These are phyloP conservation scores for Dendrophyllia cribrosa DNA, from an alignment of 64 coral and sea anemone genomes.

Conservation along the genomic window DNA sequence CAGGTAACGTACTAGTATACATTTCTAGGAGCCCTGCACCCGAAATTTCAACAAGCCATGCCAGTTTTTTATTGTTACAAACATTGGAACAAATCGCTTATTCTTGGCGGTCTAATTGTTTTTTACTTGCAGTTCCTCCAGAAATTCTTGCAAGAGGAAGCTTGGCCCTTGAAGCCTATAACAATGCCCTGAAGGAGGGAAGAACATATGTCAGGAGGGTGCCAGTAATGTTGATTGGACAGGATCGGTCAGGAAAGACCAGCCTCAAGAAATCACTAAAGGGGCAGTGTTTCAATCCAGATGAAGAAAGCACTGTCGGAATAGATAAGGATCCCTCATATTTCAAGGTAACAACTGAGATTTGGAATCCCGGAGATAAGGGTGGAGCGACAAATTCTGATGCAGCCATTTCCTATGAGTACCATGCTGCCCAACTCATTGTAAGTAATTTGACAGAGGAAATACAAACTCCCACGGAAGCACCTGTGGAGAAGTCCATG, in stretches of 20 bases:
- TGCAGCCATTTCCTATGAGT: background rate
- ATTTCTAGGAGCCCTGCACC: too few species aligned
- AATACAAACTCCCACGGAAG: background rate
- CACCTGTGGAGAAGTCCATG: background rate
- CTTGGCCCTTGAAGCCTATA: background rate
- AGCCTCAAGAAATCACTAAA: slow-evolving; percentile 1
- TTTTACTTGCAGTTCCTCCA: background rate
- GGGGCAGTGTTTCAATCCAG: background rate
- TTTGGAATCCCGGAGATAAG: background rate
- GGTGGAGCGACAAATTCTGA: background rate
- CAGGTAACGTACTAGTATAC: too few species aligned
- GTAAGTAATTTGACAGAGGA: background rate
- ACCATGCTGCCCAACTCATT: background rate
- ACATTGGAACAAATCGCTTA: background rate
- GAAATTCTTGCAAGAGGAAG: slow-evolving; percentile 30
- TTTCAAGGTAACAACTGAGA: background rate
- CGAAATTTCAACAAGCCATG: too few species aligned
- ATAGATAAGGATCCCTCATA: slow-evolving; percentile 9
- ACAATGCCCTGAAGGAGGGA: background rate
- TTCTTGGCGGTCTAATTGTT: too few species aligned
- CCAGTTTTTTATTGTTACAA: too few species aligned
- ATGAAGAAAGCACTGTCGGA: slow-evolving; percentile 11
- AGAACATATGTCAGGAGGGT: background rate
- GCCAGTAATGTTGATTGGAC: slow-evolving; percentile 4
- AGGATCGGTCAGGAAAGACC: slow-evolving; percentile 21